These are phyloP conservation scores for Hystrix brachyura DNA, from an alignment of 2,113 vertebrate genomes.

Conservation along the genomic window DNA sequence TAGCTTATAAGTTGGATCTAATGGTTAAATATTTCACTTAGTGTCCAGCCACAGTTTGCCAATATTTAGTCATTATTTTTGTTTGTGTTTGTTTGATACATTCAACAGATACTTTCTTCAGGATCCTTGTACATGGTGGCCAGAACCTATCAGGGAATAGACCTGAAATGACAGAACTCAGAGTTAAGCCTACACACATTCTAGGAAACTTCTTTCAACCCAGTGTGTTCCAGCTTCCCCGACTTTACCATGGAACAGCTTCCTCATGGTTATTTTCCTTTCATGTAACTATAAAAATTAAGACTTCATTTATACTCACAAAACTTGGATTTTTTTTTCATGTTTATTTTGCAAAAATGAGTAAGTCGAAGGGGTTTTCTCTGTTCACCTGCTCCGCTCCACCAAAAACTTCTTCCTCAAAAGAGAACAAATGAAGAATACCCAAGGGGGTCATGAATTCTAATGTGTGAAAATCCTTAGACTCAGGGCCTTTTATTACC, in stretches of 20 bases:
- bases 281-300: slow-evolving; percentile 28
- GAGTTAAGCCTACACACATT: background rate
- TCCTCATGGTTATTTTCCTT: background rate
- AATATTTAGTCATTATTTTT: slow-evolving; percentile 24
- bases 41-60: background rate
- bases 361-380: slow-evolving; percentile 66
- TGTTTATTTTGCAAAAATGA: slow-evolving; percentile 61
- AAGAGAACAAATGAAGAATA: slow-evolving; percentile 80
- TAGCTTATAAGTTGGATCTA: background rate
- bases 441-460: slow-evolving; percentile 81
- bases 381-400: slow-evolving; percentile 34
- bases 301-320: background rate
- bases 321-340: background rate
- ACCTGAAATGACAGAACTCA: background rate
- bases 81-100: background rate
- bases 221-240: background rate
- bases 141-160: background rate
- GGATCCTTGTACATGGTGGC: background rate
- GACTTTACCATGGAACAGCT: background rate
- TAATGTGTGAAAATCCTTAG: slow-evolving; percentile 86
- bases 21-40: background rate
- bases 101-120: background rate
- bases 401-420: slow-evolving; percentile 66
- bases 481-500: slow-evolving; percentile 84
- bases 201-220: background rate